Conservation (phyloP, 2,797 vertebrate species). For the Astyanax mexicanus region DNA sequence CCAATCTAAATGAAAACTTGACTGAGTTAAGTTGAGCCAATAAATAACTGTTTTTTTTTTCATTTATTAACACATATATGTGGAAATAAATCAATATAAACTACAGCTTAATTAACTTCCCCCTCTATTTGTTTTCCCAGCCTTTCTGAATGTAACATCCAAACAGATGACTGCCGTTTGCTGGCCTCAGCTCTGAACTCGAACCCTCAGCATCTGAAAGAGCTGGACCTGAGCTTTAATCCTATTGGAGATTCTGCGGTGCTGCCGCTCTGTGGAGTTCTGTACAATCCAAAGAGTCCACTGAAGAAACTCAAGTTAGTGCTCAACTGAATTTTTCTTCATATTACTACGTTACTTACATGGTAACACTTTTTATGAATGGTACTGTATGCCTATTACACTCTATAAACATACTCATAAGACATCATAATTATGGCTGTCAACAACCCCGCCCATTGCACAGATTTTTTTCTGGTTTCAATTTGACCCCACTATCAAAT, state of each 20-base stretch:
- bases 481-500: no score
- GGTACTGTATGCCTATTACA: no score
- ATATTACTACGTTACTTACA: not conserved
- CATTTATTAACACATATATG: no score
- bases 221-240: constrained; percentile 53
- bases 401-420: no score
- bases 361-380: no score
- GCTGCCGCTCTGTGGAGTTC: not conserved
- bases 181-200: constrained; percentile 32
- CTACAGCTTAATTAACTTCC: not conserved
- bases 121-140: constrained; percentile 6
- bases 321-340: not conserved
- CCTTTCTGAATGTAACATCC: constrained; percentile 45
- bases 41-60: no score
- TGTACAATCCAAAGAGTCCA: constrained; percentile 21
- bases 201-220: constrained; percentile 36
- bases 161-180: not conserved
- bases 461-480: no score
- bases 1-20: no score
- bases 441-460: no score
- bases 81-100: no score
- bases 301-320: constrained; percentile 49
- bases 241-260: not conserved
- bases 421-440: no score
- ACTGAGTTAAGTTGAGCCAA: no score